Percentiles rank a stretch among this genome's conserved stretches.
phyloP scores from a whole-genome alignment of 2,113 vertebrate genomes.

The Kobus ellipsiprymnus region DNA sequence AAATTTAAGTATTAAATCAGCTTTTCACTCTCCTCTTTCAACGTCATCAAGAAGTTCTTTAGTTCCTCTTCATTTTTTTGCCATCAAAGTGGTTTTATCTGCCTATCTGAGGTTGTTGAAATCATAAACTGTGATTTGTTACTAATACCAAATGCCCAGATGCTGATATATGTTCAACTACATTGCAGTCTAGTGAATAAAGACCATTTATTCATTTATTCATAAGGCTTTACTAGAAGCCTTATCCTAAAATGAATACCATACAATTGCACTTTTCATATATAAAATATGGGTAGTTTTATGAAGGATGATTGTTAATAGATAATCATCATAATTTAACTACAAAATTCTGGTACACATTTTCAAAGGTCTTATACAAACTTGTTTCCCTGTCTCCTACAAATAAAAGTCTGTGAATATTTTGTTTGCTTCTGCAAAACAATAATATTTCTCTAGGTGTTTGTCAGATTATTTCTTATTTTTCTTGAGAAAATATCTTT shows the following conservation, averaged over 20 bases:
- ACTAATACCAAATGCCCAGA: background rate
- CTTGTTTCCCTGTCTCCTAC: background rate
- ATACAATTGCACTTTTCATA: background rate
- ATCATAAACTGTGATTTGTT: background rate
- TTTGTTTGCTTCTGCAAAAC: background rate
- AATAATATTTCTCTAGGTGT: background rate
- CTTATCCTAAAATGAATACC: background rate
- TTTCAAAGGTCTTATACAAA: background rate
- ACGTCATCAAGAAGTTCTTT: background rate
- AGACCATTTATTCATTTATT: background rate
- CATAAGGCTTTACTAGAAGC: background rate
- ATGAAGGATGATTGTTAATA: background rate
- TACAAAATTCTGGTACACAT: background rate
- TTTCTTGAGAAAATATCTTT: slow-evolving; percentile 31
- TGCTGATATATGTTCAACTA: background rate
- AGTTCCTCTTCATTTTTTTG: background rate
- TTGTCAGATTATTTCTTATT: slow-evolving; percentile 28
- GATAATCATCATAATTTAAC: background rate
- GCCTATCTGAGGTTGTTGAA: background rate
- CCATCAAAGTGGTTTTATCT: background rate
- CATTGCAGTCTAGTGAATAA: background rate
- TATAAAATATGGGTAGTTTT: background rate
- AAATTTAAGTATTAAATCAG: background rate
- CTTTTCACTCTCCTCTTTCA: background rate
- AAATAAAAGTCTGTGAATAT: background rate